Evolutionary conservation across 92 coral and sea anemone genomes (phyloP).

Genomic region (Scolanthus callimorphus): DNA sequence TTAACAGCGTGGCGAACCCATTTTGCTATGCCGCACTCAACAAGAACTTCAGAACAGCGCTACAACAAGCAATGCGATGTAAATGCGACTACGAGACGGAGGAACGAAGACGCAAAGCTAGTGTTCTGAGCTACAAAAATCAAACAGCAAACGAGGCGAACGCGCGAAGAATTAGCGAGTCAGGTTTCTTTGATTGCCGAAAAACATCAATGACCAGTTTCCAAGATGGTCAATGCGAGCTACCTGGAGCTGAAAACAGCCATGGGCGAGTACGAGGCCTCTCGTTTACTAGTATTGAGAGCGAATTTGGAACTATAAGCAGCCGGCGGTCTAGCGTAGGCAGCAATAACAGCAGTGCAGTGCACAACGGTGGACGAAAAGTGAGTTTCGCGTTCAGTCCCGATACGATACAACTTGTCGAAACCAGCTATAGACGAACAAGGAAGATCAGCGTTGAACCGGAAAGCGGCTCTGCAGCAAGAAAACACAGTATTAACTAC

Average conservation of each 20-base stretch:
- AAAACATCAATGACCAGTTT: conserved; percentile 11
- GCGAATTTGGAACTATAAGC: neutral
- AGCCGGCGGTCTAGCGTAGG: no score
- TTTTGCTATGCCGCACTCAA: conserved; percentile 73
- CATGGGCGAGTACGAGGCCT: conserved; percentile 9
- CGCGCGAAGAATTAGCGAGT: neutral
- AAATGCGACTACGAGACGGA: conserved; percentile 67
- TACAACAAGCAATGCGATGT: conserved; percentile 71
- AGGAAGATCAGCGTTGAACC: neutral
- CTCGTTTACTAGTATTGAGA: conserved; percentile 22
- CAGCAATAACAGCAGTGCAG: no score
- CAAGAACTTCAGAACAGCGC: conserved; percentile 70
- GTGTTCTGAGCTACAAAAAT: conserved; percentile 15
- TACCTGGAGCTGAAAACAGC: neutral
- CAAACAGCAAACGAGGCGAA: conserved; percentile 7
- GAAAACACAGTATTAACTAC: neutral
- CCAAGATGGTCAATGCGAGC: neutral
- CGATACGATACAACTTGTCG: conserved; percentile 12
- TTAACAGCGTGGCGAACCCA: conserved; percentile 77
- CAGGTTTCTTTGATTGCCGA: neutral
- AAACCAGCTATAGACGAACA: no score
- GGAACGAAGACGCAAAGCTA: conserved; percentile 52
- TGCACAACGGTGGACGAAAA: conserved; percentile 19
- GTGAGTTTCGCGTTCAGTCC: conserved; percentile 50
- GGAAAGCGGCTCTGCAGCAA: neutral